Evolutionary conservation across 2,797 vertebrate genomes (phyloP).

Genomic region (Chloroceryle inda): DNA sequence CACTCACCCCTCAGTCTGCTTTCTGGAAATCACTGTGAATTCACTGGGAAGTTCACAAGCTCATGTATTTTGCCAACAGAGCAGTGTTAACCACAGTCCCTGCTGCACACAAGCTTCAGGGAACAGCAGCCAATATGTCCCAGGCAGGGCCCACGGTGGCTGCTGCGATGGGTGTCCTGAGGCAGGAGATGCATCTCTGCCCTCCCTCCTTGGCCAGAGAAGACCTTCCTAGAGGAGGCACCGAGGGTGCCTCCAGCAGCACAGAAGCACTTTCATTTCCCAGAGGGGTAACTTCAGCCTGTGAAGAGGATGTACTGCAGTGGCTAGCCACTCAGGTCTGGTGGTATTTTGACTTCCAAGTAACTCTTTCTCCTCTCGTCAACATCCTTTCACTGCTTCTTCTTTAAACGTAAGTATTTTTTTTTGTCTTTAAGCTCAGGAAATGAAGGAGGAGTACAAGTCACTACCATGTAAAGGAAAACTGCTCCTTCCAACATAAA

Average conservation of each 20-base stretch:
- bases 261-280: neutral
- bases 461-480: neutral
- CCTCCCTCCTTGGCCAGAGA: neutral
- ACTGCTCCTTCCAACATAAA: neutral
- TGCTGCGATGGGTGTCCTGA: neutral
- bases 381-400: neutral
- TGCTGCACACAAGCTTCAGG: accelerated
- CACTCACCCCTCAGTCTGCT: accelerated
- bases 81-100: accelerated
- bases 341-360: neutral
- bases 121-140: accelerated
- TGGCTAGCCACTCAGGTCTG: neutral
- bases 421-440: neutral
- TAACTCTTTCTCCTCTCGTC: neutral
- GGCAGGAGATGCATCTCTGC: neutral
- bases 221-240: neutral
- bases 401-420: neutral
- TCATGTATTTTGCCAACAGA: neutral
- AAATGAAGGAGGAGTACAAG: neutral
- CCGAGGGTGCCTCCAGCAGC: neutral
- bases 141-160: accelerated
- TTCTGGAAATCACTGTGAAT: neutral
- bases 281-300: neutral
- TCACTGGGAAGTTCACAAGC: neutral
- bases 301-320: accelerated